These are phyloP conservation scores for Adoxophyes honmai DNA, from an alignment of 1,140 invertebrate species.

Conservation along the genomic window DNA sequence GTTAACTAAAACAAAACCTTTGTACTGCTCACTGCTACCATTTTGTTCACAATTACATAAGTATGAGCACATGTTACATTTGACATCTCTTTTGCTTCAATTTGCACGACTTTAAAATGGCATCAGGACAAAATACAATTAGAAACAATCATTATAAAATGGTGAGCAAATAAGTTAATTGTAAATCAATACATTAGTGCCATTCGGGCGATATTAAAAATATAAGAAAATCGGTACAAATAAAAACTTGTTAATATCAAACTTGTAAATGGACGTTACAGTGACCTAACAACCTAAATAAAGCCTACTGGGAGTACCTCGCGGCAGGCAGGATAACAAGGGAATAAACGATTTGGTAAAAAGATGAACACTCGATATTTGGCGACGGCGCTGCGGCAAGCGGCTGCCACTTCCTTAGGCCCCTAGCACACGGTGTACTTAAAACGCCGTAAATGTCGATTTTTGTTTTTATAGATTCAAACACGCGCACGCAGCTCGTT, in stretches of 20 bases:
- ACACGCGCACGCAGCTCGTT: no score
- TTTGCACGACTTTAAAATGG: background rate
- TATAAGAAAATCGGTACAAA: no score
- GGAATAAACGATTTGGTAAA: conserved; percentile 26
- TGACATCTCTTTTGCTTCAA: background rate
- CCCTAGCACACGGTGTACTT: no score
- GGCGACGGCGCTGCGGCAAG: conserved; percentile 19
- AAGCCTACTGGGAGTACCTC: background rate
- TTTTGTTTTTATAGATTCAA: no score
- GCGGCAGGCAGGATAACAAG: background rate
- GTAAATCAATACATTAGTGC: background rate
- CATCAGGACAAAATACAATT: conserved; percentile 8
- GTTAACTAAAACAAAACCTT: conserved; percentile 3
- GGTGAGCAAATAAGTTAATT: conserved; percentile 12
- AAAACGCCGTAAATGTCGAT: no score
- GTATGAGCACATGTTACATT: background rate
- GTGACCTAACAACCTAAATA: conserved; percentile 3
- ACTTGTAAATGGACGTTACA: conserved; percentile 9
- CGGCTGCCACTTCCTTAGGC: no score
- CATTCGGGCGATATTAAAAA: no score
- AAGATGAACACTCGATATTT: conserved; percentile 39
- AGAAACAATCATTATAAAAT: background rate
- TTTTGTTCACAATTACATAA: background rate
- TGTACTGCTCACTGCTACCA: background rate
- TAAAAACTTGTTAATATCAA: background rate